Evolutionary conservation across 2,888 invertebrate species (phyloP).

Genomic region (Tetropium fuscum): DNA sequence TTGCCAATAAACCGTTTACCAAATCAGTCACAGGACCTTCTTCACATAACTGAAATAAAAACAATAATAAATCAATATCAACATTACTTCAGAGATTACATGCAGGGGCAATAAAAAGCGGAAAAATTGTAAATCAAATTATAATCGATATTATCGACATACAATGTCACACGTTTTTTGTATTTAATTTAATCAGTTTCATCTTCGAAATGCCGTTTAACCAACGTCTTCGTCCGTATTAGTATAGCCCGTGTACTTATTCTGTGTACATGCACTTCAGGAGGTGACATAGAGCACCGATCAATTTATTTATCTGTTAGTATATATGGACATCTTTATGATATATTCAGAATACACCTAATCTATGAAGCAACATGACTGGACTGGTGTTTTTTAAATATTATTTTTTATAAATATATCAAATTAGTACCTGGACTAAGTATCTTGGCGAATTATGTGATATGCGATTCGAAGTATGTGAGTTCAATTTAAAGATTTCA

Average conservation of each 20-base stretch:
- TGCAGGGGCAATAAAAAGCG: constrained; percentile 53
- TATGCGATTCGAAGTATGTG: constrained; percentile 18
- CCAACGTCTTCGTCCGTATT: background rate
- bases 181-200: constrained; percentile 61
- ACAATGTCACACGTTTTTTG: constrained; percentile 11
- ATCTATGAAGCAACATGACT: background rate
- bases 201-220: background rate
- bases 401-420: too few relatives aligned
- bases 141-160: constrained; percentile 57
- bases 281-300: too few relatives aligned
- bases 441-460: constrained; percentile 12
- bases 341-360: too few relatives aligned
- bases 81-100: constrained; percentile 67
- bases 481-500: constrained; percentile 13
- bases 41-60: constrained; percentile 80
- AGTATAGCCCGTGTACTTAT: too few relatives aligned
- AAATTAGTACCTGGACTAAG: background rate
- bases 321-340: too few relatives aligned
- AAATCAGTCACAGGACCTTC: constrained; percentile 87
- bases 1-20: constrained; percentile 77
- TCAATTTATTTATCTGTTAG: too few relatives aligned
- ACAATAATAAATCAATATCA: constrained; percentile 37
- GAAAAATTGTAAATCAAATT: constrained; percentile 34
- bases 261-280: too few relatives aligned
- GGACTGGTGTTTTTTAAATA: background rate